These are phyloP conservation scores for Drosophila picticornis DNA, from an alignment of 2,888 invertebrate genomes.

Conservation along the genomic window DNA sequence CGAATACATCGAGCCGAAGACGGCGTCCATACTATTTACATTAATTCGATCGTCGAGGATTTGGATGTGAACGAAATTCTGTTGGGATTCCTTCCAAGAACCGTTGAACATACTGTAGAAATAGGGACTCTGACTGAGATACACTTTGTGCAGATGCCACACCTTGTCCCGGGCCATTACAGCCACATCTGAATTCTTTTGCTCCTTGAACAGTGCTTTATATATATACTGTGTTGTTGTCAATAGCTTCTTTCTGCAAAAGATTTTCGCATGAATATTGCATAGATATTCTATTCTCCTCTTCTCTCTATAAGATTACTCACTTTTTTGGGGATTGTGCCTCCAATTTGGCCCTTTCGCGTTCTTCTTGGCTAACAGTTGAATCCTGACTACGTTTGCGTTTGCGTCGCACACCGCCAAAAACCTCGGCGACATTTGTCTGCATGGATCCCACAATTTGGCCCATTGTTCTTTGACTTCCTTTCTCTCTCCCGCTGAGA, in stretches of 20 bases:
- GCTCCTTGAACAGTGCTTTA: constrained; percentile 90
- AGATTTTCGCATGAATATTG: not conserved
- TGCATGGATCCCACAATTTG: constrained; percentile 84
- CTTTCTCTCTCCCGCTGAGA: constrained; percentile 3
- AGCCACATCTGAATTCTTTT: constrained; percentile 91
- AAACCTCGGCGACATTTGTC: constrained; percentile 85
- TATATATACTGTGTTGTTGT: constrained; percentile 93
- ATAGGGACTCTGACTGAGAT: constrained; percentile 92
- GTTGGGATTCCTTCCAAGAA: constrained; percentile 90
- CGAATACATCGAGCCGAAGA: constrained; percentile 91
- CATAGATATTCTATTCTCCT: not conserved
- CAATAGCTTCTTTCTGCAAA: constrained; percentile 87
- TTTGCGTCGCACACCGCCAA: constrained; percentile 86
- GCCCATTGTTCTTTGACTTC: constrained; percentile 84
- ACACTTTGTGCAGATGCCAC: constrained; percentile 92
- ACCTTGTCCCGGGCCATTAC: constrained; percentile 90
- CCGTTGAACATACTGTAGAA: constrained; percentile 93
- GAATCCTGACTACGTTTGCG: constrained; percentile 85
- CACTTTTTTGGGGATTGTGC: constrained; percentile 88
- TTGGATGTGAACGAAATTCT: constrained; percentile 89
- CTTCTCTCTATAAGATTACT: constrained; percentile 32
- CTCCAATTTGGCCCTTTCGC: constrained; percentile 84
- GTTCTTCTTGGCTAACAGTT: constrained; percentile 59
- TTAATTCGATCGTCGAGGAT: constrained; percentile 90
- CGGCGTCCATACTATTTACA: constrained; percentile 88